Base-by-base conservation (phyloP, 2,797 vertebrate species). In the Phyllotis vaccarum region DNA sequence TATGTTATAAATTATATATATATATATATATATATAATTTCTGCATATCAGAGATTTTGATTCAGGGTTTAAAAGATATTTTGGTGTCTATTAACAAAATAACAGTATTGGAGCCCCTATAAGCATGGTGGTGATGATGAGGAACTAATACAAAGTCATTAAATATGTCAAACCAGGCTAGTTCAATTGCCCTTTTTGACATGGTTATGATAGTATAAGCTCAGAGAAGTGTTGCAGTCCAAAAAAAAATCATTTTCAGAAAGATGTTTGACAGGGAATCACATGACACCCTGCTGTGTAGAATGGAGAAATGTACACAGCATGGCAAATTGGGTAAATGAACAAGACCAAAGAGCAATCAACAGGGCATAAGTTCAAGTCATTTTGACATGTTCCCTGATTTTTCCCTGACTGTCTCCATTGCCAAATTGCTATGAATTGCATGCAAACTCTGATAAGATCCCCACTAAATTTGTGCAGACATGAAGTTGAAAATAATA, bases 61-160 rank as follows among this genome's bases (percentile, higher is more conserved):
- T 89, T 83, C 52, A 37, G 82, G 46, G 83, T 89, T 89, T 92
- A 60, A 91, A 93, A 88, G 79, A 95, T 89, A 93, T 89, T 66
- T 52, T 29, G 68, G 79, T 93, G 89, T 93, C 75, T 76, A 91
- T 96, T 96, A 95, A 95, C 95, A 89, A 92, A 89, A 89, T 82
- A 79, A 76, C 54, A 86, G 46, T 74, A 43, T 91, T 95, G 80
- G 54, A 95, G 83, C 54, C 95, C 82, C 95, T 89, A 74, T 89
- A 95, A 96, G 17, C 58, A 95, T 68, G 81, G 86, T 94, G 96
- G 82, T 94, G 93, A 95, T 96, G 95, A 93, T 22, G 95, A 95
- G 94, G 78, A 96, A 91, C 95, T 94, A 95, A 95, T 94, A 94
- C n/a, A 89, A 94, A 10, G 46, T 95, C 95, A 95, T 95, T 95